Evolutionary conservation across 2,888 invertebrate genomes (phyloP).

Genomic region (Apodemia duryi): DNA sequence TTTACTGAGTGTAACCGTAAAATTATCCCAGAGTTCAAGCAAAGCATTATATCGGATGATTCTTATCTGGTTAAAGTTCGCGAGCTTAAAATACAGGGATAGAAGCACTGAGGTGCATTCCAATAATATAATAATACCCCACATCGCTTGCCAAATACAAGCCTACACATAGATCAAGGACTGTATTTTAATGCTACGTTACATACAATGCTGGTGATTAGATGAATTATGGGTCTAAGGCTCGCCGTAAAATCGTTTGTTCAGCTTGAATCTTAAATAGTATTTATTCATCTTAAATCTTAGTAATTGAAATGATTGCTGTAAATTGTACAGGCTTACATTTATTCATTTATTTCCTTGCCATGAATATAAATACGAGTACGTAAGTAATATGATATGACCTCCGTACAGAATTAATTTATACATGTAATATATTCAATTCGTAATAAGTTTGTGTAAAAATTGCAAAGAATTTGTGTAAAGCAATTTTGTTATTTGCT

Average conservation of each 20-base stretch:
- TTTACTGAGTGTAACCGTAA: background rate
- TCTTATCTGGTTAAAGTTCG: slow-evolving; percentile 18
- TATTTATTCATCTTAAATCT: slow-evolving; percentile 12
- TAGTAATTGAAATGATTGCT: slow-evolving; percentile 9
- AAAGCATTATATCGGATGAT: slow-evolving; percentile 18
- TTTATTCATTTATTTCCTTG: background rate
- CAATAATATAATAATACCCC: slow-evolving; percentile 44
- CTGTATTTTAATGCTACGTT: slow-evolving; percentile 42
- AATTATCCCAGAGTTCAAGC: slow-evolving; percentile 2
- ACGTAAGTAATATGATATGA: background rate
- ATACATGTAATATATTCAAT: background rate
- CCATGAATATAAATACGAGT: background rate
- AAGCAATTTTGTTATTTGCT: background rate
- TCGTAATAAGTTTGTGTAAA: background rate
- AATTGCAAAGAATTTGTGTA: no score
- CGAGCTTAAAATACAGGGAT: slow-evolving; percentile 33
- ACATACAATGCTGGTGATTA: slow-evolving; percentile 57
- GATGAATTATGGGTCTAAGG: slow-evolving; percentile 34
- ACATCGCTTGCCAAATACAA: slow-evolving; percentile 51
- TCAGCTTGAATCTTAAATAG: slow-evolving; percentile 1
- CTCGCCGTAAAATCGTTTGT: slow-evolving; percentile 19
- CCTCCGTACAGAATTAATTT: background rate
- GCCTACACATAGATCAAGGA: slow-evolving; percentile 64
- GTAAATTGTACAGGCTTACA: background rate
- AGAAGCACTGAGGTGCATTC: slow-evolving; percentile 47